Evolutionary conservation across 2,888 invertebrate genomes (phyloP).

Genomic region (Epistrophella euchroma): DNA sequence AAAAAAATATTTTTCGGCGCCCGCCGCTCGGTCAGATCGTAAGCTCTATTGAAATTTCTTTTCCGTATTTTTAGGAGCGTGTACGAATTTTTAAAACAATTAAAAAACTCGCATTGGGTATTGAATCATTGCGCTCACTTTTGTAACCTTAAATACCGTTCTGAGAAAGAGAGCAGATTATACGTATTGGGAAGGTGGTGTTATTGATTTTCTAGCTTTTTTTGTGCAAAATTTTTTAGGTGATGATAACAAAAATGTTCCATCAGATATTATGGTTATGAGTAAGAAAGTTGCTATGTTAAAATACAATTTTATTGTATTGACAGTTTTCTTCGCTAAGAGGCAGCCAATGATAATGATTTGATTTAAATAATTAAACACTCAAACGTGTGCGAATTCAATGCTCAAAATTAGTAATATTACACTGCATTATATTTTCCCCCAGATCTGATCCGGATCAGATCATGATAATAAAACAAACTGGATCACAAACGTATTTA

Average conservation of each 20-base stretch:
- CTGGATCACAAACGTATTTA: too few species aligned
- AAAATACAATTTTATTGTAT: conserved; percentile 4
- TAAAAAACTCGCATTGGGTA: conserved; percentile 21
- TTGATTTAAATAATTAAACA: too few species aligned
- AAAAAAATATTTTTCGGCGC: conserved; percentile 2
- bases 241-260: conserved; percentile 8
- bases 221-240: not conserved
- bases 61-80: conserved; percentile 45
- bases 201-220: not conserved
- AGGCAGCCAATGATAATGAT: too few species aligned
- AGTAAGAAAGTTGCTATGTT: not conserved
- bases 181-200: too few species aligned
- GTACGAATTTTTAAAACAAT: conserved; percentile 54
- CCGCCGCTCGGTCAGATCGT: not conserved
- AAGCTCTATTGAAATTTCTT: conserved; percentile 31
- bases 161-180: not conserved
- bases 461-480: too few species aligned
- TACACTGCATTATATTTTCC: too few species aligned
- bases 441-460: too few species aligned
- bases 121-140: conserved; percentile 67
- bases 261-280: not conserved
- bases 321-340: conserved; percentile 25
- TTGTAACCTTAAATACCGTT: conserved; percentile 18
- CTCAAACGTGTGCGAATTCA: too few species aligned
- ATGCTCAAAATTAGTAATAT: too few species aligned